phyloP scores from a whole-genome alignment of 30 jellyfish, hydroid and myxozoan species.

The Chironex yamaguchii region DNA sequence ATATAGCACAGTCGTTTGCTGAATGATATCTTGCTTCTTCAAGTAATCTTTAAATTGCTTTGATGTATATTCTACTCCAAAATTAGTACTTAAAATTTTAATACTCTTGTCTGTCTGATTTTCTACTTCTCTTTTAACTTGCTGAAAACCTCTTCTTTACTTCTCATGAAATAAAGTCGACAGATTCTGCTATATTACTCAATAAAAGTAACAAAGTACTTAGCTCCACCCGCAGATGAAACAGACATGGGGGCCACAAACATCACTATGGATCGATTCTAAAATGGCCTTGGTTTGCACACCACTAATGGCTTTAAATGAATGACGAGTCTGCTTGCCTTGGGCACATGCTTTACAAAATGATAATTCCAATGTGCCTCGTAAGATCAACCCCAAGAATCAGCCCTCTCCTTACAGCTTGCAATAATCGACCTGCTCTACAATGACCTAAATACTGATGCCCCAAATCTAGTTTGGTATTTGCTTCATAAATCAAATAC shows the following conservation, averaged over 20 bases:
- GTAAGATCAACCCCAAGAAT: no score
- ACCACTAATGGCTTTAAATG: not conserved
- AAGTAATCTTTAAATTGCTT: not conserved
- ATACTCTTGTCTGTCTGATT: not conserved
- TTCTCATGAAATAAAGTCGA: slow-evolving; percentile 1
- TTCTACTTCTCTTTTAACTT: not conserved
- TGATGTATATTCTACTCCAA: slow-evolving; percentile 18
- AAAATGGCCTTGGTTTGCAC: not conserved
- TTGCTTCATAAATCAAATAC: no score
- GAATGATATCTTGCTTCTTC: not conserved
- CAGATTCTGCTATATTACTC: slow-evolving; percentile 13
- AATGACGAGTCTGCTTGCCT: slow-evolving; percentile 17
- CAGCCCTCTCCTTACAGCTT: no score
- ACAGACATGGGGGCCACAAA: slow-evolving; percentile 33
- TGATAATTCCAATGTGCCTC: no score
- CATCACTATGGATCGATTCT: slow-evolving; percentile 32
- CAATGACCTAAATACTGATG: no score
- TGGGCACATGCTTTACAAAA: slow-evolving; percentile 25
- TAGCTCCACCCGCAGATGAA: slow-evolving; percentile 24
- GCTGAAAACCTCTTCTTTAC: not conserved
- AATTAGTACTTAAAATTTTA: not conserved
- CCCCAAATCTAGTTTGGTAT: no score
- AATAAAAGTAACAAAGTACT: slow-evolving; percentile 16
- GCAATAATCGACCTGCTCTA: no score
- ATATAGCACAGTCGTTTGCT: slow-evolving; percentile 5